phyloP scores from a whole-genome alignment of 2,888 invertebrate species.

The Eurois occulta region DNA sequence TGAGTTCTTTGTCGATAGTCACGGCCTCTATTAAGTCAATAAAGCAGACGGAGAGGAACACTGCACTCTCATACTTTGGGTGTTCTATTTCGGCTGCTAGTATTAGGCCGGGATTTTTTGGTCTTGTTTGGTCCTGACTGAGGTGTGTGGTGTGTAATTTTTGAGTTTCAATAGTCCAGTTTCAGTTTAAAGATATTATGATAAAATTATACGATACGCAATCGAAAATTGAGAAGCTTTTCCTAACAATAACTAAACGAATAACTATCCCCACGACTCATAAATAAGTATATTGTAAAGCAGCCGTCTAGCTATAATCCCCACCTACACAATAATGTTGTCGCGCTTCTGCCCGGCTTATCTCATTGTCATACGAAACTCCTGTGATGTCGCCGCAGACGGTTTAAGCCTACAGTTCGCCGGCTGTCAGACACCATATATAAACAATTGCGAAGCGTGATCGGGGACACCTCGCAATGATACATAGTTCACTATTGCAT shows the following conservation, averaged over 20 bases:
- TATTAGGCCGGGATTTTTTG: too few species aligned
- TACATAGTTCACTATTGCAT: neutral
- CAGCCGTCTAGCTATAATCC: conserved; percentile 42
- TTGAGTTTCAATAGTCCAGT: too few species aligned
- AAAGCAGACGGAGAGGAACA: too few species aligned
- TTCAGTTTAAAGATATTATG: too few species aligned
- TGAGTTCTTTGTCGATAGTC: too few species aligned
- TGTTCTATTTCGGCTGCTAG: too few species aligned
- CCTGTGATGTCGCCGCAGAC: conserved; percentile 65
- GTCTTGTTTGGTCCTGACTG: too few species aligned
- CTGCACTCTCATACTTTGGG: too few species aligned
- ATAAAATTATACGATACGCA: too few species aligned
- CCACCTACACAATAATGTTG: conserved; percentile 59
- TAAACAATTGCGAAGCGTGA: conserved; percentile 60
- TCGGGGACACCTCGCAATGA: conserved; percentile 34
- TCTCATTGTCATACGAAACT: conserved; percentile 67
- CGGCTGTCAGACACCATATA: conserved; percentile 67
- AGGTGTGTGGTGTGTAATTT: too few species aligned
- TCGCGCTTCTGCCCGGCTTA: conserved; percentile 61
- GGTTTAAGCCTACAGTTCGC: conserved; percentile 69
- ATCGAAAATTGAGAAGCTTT: neutral
- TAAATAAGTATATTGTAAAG: conserved; percentile 36
- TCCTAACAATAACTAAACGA: neutral
- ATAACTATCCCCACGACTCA: neutral
- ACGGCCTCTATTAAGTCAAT: too few species aligned